Evolutionary conservation across 1,140 invertebrate species (phyloP).

Genomic region (Arctopsyche grandis): DNA sequence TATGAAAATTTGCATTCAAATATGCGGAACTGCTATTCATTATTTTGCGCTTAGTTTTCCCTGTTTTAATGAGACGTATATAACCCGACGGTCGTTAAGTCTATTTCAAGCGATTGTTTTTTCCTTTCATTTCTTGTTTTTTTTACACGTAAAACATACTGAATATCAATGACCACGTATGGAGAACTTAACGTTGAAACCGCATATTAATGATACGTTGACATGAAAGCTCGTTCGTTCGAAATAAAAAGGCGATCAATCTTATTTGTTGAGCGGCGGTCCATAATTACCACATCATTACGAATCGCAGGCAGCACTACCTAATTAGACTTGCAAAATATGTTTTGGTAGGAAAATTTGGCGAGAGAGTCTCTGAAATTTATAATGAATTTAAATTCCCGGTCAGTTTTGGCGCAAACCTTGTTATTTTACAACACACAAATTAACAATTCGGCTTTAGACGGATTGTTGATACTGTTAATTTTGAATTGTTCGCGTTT

Average conservation of each 20-base stretch:
- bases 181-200: not conserved
- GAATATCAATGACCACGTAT: too few relatives aligned
- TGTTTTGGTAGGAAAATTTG: too few relatives aligned
- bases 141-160: too few relatives aligned
- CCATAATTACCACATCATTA: conserved; percentile 10
- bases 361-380: too few relatives aligned
- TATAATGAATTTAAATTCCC: too few relatives aligned
- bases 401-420: not conserved
- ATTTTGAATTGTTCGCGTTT: not conserved
- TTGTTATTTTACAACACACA: not conserved
- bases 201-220: conserved; percentile 16
- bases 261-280: not conserved
- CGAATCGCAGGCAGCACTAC: not conserved
- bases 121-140: not conserved
- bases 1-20: not conserved
- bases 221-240: not conserved
- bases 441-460: not conserved
- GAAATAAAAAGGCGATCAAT: not conserved
- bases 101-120: not conserved
- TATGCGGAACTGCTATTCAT: not conserved
- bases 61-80: not conserved
- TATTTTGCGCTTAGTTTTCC: conserved; percentile 1
- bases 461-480: not conserved
- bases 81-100: not conserved
- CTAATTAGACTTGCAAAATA: too few relatives aligned